These are phyloP conservation scores for Nomada fucata DNA, from an alignment of 2,888 invertebrate genomes.

Conservation along the genomic window DNA sequence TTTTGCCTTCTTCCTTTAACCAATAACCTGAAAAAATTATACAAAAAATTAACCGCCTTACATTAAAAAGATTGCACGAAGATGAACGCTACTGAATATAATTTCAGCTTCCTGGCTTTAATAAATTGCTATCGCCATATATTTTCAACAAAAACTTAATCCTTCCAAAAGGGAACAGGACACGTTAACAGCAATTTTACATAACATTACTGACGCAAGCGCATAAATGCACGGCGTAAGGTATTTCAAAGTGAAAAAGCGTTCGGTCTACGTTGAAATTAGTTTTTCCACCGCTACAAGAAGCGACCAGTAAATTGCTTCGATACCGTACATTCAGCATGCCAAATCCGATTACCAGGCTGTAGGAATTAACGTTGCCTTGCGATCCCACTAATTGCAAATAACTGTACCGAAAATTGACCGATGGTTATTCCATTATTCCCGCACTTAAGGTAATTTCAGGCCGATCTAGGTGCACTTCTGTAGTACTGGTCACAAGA, in stretches of 20 bases:
- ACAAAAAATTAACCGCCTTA: too few species aligned
- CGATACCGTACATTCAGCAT: constrained; percentile 45
- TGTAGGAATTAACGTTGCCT: constrained; percentile 38
- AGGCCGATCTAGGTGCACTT: background rate
- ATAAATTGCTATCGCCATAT: background rate
- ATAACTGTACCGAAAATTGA: constrained; percentile 48
- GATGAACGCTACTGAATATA: too few species aligned
- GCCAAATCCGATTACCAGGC: constrained; percentile 44
- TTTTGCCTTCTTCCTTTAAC: too few species aligned
- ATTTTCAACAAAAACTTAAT: background rate
- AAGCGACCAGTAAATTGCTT: constrained; percentile 20
- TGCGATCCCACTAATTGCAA: constrained; percentile 38
- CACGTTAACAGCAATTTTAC: background rate
- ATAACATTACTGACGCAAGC: background rate
- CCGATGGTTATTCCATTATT: constrained; percentile 29
- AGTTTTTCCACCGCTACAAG: background rate
- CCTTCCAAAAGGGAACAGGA: background rate
- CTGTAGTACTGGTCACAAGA: background rate
- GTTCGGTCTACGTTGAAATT: constrained; percentile 5
- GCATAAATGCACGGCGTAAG: background rate
- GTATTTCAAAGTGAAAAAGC: background rate
- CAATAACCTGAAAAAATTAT: too few species aligned
- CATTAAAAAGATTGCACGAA: too few species aligned
- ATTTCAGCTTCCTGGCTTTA: too few species aligned
- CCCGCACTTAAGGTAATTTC: background rate